Evolutionary conservation across 2,797 vertebrate species (phyloP), one percentile per base, ranked within the genome.

Genomic region (Ctenopoma multispine): DNA sequence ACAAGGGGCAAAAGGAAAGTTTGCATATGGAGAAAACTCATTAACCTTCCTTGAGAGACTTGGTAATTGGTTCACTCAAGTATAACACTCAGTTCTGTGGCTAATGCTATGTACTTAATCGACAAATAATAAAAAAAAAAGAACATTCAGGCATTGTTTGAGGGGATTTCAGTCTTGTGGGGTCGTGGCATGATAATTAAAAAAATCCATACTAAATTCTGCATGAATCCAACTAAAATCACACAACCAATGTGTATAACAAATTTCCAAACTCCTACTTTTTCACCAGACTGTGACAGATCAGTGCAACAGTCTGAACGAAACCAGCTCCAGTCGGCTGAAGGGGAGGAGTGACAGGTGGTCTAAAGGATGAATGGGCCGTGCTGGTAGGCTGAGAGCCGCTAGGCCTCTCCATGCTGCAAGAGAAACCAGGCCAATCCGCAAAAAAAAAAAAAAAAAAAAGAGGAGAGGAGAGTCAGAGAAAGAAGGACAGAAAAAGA

Each of bases 391-490:
- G 56, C 77, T 20, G 61, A 79, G 73, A 81, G 78, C 68, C 51
- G 60, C 57, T 2, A 59, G 75, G 77, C 78, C 69, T 80, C 71
- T 23, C 59, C 63, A 57, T 11, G 69, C 77, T 63, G 81, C 50
- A 66, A 71, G 75, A 70, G 50, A 87, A 88, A 87, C 72, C 81
- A 89, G 88, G 85, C 75, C 83, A 83, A 70, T 72, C 69, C 63
- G 29, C 10, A 69, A 55, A 68, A 36, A 38, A n/a, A n/a, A n/a
- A n/a, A n/a, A n/a, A n/a, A n/a, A n/a, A n/a, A n/a, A n/a, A n/a
- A n/a, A n/a, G n/a, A n/a, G n/a, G 31, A 63, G 57, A 47, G 44
- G 53, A 53, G 62, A 56, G 29, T 31, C 18, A 14, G 24, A 50
- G 24, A 53, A 61, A 51, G 41, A 53, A 67, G 81, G 75, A 77